Evolutionary conservation across 2,797 vertebrate genomes (phyloP), one percentile per base, ranked within the genome.

Genomic region (Cynopterus sphinx): DNA sequence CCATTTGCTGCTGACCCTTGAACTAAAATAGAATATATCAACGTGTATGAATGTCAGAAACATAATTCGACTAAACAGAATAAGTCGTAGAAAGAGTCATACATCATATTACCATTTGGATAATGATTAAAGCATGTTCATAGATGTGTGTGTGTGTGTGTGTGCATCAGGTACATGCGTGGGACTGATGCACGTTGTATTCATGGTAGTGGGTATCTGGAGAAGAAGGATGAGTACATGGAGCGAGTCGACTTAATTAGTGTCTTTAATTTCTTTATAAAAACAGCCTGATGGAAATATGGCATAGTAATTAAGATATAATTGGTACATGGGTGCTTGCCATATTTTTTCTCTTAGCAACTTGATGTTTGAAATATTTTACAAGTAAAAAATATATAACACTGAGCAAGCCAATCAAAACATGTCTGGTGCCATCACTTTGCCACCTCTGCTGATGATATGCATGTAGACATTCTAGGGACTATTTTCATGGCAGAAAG

Each of bases 311-410:
- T 75, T 81, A 89, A 70, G 5, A 41, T 94, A 86, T 63, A 19
- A 82, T 83, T 67, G 83, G 39, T 55, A 90, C 4, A 17, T 78
- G 15, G 3, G 11, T 89, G 10, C 41, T 87, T 63, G 31, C 61
- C 61, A 7, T 77, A 39, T 51, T 85, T 83, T 46, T 73, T 41
- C 46, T 43, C 16, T 74, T 41, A 59, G 74, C 73, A 9, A 49
- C 9, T 87, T 33, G 57, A 67, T 33, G 4, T 43, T 71, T 87
- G 51, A 84, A 90, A 79, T 87, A 90, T 79, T 96, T 90, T 94
- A 78, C 21, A 83, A 26, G 82, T 46, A 70, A 59, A 78, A 61
- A 63, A 26, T 11, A 31, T 15, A 61, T 12, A 63, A 21, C 36
- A 33, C 41, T 73, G 41, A 9, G 15, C 24, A 67, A 87, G 22